A percentile compares a stretch with the other conserved stretches of the same genome.
These are phyloP conservation scores for Pseudotriccus pelzelni DNA, from an alignment of 2,797 vertebrate genomes.

Conservation along the genomic window DNA sequence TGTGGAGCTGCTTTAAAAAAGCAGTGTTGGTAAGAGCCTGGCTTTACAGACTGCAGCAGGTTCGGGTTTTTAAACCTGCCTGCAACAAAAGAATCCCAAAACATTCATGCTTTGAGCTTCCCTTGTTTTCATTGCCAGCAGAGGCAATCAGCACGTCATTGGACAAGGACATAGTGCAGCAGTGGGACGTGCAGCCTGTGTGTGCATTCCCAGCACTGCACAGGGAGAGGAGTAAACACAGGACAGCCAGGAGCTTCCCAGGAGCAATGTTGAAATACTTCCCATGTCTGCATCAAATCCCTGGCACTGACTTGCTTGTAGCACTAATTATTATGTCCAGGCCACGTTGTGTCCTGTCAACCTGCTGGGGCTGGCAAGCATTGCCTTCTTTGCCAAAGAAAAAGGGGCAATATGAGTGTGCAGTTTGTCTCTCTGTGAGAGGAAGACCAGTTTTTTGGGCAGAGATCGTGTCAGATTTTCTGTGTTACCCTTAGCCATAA, in stretches of 20 bases:
- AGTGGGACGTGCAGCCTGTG: background rate
- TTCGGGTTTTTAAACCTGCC: background rate
- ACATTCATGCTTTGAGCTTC: background rate
- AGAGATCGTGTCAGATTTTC: background rate
- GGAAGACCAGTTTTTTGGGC: background rate
- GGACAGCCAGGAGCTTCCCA: background rate
- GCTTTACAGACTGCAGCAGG: background rate
- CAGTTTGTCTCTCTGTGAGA: background rate
- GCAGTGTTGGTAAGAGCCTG: background rate
- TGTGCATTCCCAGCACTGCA: accelerated
- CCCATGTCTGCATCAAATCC: background rate
- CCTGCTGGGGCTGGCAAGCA: background rate
- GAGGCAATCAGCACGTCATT: background rate
- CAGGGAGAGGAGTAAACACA: background rate
- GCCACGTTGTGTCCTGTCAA: accelerated
- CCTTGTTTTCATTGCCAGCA: background rate
- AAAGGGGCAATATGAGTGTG: background rate
- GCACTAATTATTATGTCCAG: background rate
- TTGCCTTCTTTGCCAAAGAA: background rate
- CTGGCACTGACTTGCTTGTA: background rate
- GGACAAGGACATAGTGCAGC: background rate
- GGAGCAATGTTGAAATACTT: background rate
- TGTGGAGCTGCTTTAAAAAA: background rate
- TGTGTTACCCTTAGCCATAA: background rate
- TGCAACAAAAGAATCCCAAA: background rate